These are phyloP conservation scores for Euleptes europaea DNA, from an alignment of 2,113 vertebrate genomes.

Conservation along the genomic window DNA sequence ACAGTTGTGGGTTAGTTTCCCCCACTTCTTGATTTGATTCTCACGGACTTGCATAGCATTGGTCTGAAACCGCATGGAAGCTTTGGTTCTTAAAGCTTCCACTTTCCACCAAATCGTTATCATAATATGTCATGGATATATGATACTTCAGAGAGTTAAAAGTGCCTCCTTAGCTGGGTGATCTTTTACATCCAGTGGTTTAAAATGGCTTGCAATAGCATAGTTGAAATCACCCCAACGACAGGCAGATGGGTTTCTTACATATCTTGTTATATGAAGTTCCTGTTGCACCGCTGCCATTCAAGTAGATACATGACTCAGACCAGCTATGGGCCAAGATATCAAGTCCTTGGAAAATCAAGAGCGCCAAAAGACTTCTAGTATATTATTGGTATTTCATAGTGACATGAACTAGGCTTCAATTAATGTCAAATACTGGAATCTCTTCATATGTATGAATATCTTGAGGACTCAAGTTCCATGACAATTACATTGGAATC, in stretches of 20 bases:
- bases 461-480: too few species aligned
- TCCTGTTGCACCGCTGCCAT: neutral
- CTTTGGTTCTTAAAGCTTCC: neutral
- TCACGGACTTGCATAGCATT: neutral
- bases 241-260: neutral
- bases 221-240: neutral
- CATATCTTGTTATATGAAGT: neutral
- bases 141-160: neutral
- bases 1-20: neutral
- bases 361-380: neutral
- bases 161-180: neutral
- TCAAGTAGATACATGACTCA: neutral
- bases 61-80: neutral
- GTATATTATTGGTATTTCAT: neutral
- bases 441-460: neutral
- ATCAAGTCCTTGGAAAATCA: neutral
- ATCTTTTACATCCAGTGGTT: neutral
- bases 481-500: too few species aligned
- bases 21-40: neutral
- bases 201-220: neutral
- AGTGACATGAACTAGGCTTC: neutral
- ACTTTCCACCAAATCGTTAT: neutral
- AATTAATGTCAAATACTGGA: neutral
- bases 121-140: neutral
- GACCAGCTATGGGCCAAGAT: neutral